These are phyloP conservation scores for Eubucco bourcierii DNA, from an alignment of 2,113 vertebrate species.

Conservation along the genomic window DNA sequence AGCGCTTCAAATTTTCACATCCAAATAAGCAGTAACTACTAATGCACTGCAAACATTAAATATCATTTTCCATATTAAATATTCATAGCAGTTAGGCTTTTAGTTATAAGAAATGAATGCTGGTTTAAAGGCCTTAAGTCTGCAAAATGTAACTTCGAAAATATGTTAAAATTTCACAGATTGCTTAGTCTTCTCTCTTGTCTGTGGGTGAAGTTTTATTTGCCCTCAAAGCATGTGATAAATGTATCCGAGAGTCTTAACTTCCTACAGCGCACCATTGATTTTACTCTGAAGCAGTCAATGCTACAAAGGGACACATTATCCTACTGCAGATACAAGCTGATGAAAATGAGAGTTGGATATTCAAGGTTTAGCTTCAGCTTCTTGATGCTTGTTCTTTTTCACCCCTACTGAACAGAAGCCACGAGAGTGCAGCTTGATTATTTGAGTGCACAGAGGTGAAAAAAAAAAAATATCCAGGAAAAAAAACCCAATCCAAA, in stretches of 20 bases:
- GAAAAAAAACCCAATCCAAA: neutral
- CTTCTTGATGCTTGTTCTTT: neutral
- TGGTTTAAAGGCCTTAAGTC: neutral
- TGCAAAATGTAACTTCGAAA: neutral
- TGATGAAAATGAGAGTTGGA: neutral
- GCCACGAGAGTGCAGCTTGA: neutral
- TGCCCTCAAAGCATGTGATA: neutral
- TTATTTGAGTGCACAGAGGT: neutral
- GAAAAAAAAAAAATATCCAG: constrained; percentile 18
- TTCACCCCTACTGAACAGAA: neutral
- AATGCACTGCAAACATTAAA: neutral
- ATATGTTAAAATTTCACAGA: neutral
- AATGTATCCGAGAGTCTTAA: neutral
- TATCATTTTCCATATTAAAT: neutral
- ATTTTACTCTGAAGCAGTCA: neutral
- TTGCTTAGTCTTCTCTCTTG: neutral
- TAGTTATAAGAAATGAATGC: neutral
- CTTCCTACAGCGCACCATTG: neutral
- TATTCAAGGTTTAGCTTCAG: neutral
- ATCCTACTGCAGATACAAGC: neutral
- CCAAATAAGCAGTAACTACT: neutral
- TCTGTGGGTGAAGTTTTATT: neutral
- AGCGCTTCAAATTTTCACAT: neutral
- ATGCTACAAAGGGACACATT: neutral
- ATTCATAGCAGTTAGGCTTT: neutral